Evolutionary conservation across 2,113 vertebrate genomes (phyloP).

Genomic region (Thamnophis sirtalis): DNA sequence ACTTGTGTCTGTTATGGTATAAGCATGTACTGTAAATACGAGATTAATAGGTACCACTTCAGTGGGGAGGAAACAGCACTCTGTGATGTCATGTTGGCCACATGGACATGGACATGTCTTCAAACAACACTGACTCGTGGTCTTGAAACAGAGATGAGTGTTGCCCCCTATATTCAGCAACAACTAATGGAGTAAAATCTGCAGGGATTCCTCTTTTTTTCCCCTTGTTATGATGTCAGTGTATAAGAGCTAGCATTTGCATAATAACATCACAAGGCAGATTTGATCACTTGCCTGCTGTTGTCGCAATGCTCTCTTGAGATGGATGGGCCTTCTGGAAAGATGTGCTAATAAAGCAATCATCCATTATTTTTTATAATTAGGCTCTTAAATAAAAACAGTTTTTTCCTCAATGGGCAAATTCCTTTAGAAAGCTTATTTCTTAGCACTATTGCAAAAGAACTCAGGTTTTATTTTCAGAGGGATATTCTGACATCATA

Average conservation of each 20-base stretch:
- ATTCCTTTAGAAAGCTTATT: accelerated
- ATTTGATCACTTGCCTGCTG: neutral
- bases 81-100: neutral
- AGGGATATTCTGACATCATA: neutral
- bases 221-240: neutral
- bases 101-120: neutral
- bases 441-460: neutral
- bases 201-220: neutral
- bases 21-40: neutral
- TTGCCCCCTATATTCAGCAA: neutral
- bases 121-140: neutral
- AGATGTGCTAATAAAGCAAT: neutral
- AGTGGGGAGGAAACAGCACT: neutral
- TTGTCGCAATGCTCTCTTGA: neutral
- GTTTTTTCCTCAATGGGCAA: neutral
- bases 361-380: neutral
- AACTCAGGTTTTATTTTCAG: neutral
- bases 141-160: neutral
- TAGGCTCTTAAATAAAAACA: neutral
- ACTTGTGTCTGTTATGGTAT: neutral
- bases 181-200: neutral
- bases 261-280: neutral
- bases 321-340: neutral
- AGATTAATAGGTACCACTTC: neutral
- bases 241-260: neutral